phyloP scores from a whole-genome alignment of 2,113 vertebrate species.

The Tetraodon nigroviridis region DNA sequence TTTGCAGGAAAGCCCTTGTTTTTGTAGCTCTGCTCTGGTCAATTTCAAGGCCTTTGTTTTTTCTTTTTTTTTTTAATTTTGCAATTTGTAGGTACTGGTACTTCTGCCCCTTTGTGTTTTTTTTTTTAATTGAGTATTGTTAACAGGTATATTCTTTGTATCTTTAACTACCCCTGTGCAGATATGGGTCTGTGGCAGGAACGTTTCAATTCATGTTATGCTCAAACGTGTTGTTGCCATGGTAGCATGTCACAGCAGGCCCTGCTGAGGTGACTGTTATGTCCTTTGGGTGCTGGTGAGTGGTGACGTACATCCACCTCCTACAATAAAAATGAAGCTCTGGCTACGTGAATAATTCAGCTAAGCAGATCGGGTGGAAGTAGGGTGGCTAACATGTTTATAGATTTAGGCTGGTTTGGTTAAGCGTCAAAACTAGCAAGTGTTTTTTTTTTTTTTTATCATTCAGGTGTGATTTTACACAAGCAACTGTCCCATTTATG shows the following conservation, averaged over 20 bases:
- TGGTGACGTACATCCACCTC: conserved; percentile 52
- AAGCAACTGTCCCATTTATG: too few species aligned
- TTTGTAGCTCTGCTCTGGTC: too few species aligned
- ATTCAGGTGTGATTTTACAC: not conserved
- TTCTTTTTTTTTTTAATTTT: too few species aligned
- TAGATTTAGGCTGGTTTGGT: conserved; percentile 10
- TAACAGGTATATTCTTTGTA: too few species aligned
- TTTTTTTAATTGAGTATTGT: too few species aligned
- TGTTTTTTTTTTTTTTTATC: conserved; percentile 18
- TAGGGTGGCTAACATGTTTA: conserved; percentile 15
- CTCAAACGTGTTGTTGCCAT: conserved; percentile 52
- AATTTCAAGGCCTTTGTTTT: too few species aligned
- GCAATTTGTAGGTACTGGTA: too few species aligned
- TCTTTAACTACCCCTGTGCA: not conserved
- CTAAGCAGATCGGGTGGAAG: conserved; percentile 49
- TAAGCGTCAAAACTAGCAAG: conserved; percentile 1
- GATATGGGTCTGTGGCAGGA: conserved; percentile 5
- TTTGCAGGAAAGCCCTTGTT: too few species aligned
- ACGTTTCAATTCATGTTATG: conserved; percentile 18
- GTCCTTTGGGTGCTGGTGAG: conserved; percentile 36
- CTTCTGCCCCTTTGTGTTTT: too few species aligned
- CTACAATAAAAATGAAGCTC: conserved; percentile 53
- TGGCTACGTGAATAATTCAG: conserved; percentile 65
- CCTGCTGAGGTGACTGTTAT: conserved; percentile 32
- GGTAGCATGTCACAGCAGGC: conserved; percentile 52